Base-by-base conservation (phyloP, 2,113 vertebrate species). In the Clarias macrocephalus region DNA sequence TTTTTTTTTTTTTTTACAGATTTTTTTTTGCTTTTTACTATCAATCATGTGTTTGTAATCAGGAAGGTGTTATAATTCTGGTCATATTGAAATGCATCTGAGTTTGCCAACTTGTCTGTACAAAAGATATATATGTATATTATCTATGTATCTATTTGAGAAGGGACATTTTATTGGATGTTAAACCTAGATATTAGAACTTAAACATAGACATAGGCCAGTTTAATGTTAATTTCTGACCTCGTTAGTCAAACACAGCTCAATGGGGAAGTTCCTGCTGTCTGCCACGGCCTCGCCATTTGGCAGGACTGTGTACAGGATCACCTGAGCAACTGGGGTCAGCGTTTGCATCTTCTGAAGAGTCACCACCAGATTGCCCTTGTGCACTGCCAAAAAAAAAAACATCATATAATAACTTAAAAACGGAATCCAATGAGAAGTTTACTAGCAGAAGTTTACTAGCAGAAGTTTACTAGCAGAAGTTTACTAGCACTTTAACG, bases 181-280 rank as follows among this genome's bases (percentile, higher is more conserved):
- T 30, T 28, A n/a, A 28, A 28, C 12, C 63, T 66, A 3, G 11
- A 11, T 52, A 37, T 56, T 62, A 2, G 30, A 5, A 37, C 23
- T 16, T 23, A 33, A 23, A 28, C 37, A 72, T 33, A 18, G 1
- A 15, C 6, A 66, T 70, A 30, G 28, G 33, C 15, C 28, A 19
- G 3, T 70, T 52, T 66, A 25, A n/a, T 18, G 21, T 60, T 48
- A 19, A 77, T 21, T 66, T 56, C 80, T 54, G 70, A 97, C 97
- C 96, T 96, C 96, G 93, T 98, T 97, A 25, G 82, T 89, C 83
- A 98, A 95, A 88, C 97, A 99, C 0, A 94, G 92, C 85, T 95
- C 92, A 88, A 96, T 65, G 0, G 90, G 65, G 81, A 96, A 96
- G 91, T 94, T 91, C 79, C 76, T 60, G 90, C 96, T 96, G 92